Percentiles rank a stretch among this genome's conserved stretches.
These are phyloP conservation scores for Resseliella maxima DNA, from an alignment of 2,888 invertebrate genomes.

Conservation along the genomic window DNA sequence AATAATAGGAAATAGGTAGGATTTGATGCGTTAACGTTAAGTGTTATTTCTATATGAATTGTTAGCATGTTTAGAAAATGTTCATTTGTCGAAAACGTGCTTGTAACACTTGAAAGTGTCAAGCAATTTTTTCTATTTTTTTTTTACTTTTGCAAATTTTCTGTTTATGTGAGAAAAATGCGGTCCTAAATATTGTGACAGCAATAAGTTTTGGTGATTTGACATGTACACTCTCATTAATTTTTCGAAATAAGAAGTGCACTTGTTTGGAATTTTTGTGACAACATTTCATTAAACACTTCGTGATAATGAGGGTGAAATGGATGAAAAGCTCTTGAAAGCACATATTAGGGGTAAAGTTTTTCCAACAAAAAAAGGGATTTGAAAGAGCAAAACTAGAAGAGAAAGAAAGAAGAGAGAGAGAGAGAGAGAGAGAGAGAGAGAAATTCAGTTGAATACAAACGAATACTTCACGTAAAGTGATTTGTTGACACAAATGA, in stretches of 20 bases:
- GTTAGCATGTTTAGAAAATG: not conserved
- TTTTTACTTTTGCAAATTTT: not conserved
- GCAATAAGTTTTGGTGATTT: not conserved
- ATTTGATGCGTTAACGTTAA: not conserved
- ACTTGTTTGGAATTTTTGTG: not conserved
- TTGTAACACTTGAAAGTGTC: conserved; percentile 1
- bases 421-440: not conserved
- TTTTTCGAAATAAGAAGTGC: not conserved
- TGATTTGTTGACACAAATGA: conserved; percentile 46
- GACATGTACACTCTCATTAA: not conserved
- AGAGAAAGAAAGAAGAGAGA: not conserved
- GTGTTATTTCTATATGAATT: not conserved
- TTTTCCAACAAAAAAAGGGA: too few species aligned
- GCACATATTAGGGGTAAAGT: not conserved
- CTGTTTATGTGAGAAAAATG: too few species aligned
- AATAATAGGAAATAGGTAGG: not conserved
- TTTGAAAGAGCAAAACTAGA: not conserved
- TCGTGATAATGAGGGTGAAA: not conserved
- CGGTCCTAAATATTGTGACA: not conserved
- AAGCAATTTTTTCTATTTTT: not conserved
- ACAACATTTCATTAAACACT: conserved; percentile 7
- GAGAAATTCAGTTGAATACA: not conserved
- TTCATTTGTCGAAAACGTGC: conserved; percentile 21
- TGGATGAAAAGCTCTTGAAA: not conserved
- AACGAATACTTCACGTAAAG: not conserved